Percentiles rank a stretch among this genome's conserved stretches.
Evolutionary conservation across 2,797 vertebrate genomes (phyloP).

Genomic region (Arrhamphus sclerolepis): DNA sequence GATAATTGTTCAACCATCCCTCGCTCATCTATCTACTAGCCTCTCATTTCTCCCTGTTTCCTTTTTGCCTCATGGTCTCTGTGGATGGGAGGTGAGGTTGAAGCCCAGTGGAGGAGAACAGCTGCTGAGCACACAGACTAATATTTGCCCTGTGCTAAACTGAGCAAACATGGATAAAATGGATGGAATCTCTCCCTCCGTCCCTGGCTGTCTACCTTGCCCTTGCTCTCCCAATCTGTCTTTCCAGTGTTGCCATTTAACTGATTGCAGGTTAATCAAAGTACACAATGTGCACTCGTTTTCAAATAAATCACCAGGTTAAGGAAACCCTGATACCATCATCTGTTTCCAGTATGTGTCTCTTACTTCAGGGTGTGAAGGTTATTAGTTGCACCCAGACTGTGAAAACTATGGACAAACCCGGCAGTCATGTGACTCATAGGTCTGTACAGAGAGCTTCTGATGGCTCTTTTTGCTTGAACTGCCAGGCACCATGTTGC

Average conservation of each 20-base stretch:
- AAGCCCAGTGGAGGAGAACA: slow-evolving; percentile 62
- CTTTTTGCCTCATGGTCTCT: slow-evolving; percentile 33
- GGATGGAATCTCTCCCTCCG: slow-evolving; percentile 62
- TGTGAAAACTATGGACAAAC: too few species aligned
- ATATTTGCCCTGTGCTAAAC: slow-evolving; percentile 75
- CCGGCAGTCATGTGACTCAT: too few species aligned
- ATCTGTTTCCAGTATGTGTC: slow-evolving; percentile 43
- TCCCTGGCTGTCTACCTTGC: slow-evolving; percentile 63
- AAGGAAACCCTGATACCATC: slow-evolving; percentile 51
- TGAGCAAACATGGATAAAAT: slow-evolving; percentile 76
- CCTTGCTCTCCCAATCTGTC: slow-evolving; percentile 57
- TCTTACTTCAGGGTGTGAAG: slow-evolving; percentile 1
- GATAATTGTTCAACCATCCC: slow-evolving; percentile 24
- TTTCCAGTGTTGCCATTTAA: slow-evolving; percentile 30
- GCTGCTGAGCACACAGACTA: slow-evolving; percentile 58
- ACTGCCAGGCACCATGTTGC: too few species aligned
- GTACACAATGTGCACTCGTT: slow-evolving; percentile 23
- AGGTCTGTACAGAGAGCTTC: too few species aligned
- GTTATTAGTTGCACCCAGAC: too few species aligned
- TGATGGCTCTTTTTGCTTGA: too few species aligned
- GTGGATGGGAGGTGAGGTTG: slow-evolving; percentile 35
- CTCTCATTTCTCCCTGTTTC: slow-evolving; percentile 2
- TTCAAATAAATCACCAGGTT: slow-evolving; percentile 37
- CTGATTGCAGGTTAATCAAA: slow-evolving; percentile 33
- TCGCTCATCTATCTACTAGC: slow-evolving; percentile 11